Evolutionary conservation across 1,140 invertebrate genomes (phyloP), one percentile per base, ranked within the genome.

Genomic region (Mactra quadrangularis): DNA sequence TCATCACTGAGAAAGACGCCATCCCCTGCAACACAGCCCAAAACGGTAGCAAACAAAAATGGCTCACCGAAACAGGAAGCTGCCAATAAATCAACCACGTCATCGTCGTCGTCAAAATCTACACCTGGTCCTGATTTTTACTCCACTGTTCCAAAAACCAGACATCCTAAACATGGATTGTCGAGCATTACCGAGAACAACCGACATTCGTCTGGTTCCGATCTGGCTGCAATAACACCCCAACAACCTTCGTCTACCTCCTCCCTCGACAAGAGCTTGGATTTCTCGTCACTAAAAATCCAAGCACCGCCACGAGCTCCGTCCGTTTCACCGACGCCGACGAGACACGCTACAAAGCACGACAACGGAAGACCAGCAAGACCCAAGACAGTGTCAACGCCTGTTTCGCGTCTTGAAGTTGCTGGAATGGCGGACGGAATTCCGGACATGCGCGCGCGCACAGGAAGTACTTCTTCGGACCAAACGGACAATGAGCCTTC

Each of bases 121-220:
- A 27, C 25, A 75, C 52, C n/a, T 19, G 47, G 33, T 55, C 60
- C 71, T 31, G 82, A 83, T 35, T 84, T 71, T 27, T 84, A 84
- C 33, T 78, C 82, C 2, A 83, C 81, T 31, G 76, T 74, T 1
- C 83, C 68, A 35, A 81, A 79, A 75, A 45, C 62, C 4, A 71
- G 66, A 64, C 86, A 87, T 22, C 84, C 82, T 33, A 60, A 86
- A 47, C 86, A 85, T 13, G 85, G 87, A 17, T 83, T 90, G 17
- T 84, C 89, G 0, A 83, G 85, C 70, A 90, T 90, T 15, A 85
- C 86, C 0, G 89, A 90, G 52, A 88, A 87, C 19, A 88, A 87
- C 19, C 71, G 89, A 31, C 88, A 88, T n/a, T 87, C 87, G 0
- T 85, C 86, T 0, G 88, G 89, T 52, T 89, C 89, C 0, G 87